Percentiles rank a stretch among this genome's conserved stretches.
Evolutionary conservation across 2,113 vertebrate genomes (phyloP).

Genomic region (Gasterosteus nipponicus): DNA sequence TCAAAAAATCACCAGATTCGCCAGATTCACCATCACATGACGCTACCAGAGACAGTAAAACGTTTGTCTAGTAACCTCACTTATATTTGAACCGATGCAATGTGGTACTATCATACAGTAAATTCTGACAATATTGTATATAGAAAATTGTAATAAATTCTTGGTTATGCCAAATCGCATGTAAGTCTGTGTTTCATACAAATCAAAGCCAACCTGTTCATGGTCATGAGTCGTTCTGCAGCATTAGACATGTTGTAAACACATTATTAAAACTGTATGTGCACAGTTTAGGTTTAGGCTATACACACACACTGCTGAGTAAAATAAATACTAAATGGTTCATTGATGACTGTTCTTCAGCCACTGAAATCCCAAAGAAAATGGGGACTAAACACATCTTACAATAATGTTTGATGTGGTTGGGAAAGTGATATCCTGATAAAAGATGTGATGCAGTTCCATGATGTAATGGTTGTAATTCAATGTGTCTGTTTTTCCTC

Average conservation of each 20-base stretch:
- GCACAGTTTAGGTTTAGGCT: not conserved
- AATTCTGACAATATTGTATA: not conserved
- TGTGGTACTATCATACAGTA: not conserved
- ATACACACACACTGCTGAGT: not conserved
- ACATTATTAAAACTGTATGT: not conserved
- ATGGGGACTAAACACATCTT: not conserved
- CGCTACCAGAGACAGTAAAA: not conserved
- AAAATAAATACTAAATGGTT: slow-evolving; percentile 38
- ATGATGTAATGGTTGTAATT: slow-evolving; percentile 45
- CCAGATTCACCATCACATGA: not conserved
- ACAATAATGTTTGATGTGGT: not conserved
- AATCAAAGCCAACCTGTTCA: not conserved
- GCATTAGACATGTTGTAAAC: not conserved
- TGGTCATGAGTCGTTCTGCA: not conserved
- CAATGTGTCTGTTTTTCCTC: slow-evolving; percentile 40
- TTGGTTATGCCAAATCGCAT: not conserved
- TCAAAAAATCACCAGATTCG: not conserved
- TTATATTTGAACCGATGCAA: not conserved
- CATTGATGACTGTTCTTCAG: slow-evolving; percentile 33
- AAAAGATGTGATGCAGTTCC: slow-evolving; percentile 14
- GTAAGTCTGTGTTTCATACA: not conserved
- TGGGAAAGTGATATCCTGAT: slow-evolving; percentile 4
- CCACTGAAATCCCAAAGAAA: slow-evolving; percentile 15
- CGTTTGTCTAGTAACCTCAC: not conserved
- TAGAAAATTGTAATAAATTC: not conserved